Percentiles rank a stretch among this genome's conserved stretches.
Conservation (phyloP, 2,888 invertebrate genomes). For the Ormia ochracea region DNA sequence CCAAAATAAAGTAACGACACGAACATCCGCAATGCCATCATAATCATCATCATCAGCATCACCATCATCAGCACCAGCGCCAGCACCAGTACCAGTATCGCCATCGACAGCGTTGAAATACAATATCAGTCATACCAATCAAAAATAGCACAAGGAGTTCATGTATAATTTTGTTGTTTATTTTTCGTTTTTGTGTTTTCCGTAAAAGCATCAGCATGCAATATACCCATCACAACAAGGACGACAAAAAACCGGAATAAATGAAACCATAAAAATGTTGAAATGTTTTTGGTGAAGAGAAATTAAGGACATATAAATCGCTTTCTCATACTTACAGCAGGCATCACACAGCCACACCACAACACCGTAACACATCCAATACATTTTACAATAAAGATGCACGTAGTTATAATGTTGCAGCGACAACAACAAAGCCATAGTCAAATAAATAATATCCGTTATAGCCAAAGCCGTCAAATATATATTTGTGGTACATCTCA, state of each 20-base stretch:
- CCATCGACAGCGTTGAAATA: slow-evolving; percentile 15
- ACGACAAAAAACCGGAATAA: slow-evolving; percentile 54
- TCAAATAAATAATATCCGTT: slow-evolving; percentile 83
- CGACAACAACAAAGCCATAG: slow-evolving; percentile 81
- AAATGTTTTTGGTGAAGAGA: slow-evolving; percentile 15
- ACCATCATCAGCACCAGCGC: slow-evolving; percentile 20
- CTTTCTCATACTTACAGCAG: slow-evolving; percentile 78
- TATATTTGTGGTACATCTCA: slow-evolving; percentile 86
- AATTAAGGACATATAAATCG: slow-evolving; percentile 35
- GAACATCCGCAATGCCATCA: neutral
- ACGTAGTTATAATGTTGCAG: slow-evolving; percentile 80
- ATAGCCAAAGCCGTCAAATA: slow-evolving; percentile 85
- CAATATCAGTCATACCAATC: slow-evolving; percentile 36
- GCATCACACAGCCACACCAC: slow-evolving; percentile 83
- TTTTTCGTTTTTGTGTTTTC: neutral
- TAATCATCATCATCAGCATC: slow-evolving; percentile 17
- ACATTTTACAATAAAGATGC: slow-evolving; percentile 77
- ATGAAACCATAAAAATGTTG: slow-evolving; percentile 55
- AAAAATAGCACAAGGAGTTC: slow-evolving; percentile 27
- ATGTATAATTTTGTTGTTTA: neutral
- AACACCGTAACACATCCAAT: slow-evolving; percentile 81
- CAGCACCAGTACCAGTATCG: slow-evolving; percentile 41
- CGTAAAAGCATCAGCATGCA: slow-evolving; percentile 9
- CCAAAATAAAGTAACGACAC: slow-evolving; percentile 51
- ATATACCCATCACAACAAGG: slow-evolving; percentile 19